Percentiles rank a stretch among this genome's conserved stretches.
phyloP scores from a whole-genome alignment of 92 coral and sea anemone species.

The Virgularia gustaviana region DNA sequence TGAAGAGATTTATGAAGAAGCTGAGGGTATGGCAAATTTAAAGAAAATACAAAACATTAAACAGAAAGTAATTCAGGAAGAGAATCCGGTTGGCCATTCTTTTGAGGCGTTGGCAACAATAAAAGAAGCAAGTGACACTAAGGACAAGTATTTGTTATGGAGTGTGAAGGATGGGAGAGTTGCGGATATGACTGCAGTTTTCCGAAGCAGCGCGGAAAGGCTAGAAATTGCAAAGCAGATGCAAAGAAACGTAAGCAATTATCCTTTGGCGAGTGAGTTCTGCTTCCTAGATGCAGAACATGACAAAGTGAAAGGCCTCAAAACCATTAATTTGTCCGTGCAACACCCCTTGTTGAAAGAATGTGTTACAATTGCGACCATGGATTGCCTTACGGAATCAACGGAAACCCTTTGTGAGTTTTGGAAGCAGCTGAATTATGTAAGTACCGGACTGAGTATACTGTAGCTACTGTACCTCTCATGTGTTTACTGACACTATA shows the following conservation, averaged over 20 bases:
- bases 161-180: constrained; percentile 54
- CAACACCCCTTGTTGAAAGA: constrained; percentile 57
- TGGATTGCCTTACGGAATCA: constrained; percentile 55
- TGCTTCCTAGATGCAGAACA: constrained; percentile 64
- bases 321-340: constrained; percentile 56
- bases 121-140: constrained; percentile 48
- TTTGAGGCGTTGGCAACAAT: constrained; percentile 66
- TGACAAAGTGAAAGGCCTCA: constrained; percentile 57
- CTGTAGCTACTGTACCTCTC: too few relatives aligned
- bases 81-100: constrained; percentile 53
- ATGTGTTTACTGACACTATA: too few relatives aligned
- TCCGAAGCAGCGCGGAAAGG: constrained; percentile 49
- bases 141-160: constrained; percentile 56
- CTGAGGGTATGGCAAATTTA: constrained; percentile 53
- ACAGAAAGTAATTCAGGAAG: constrained; percentile 47
- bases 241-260: constrained; percentile 27
- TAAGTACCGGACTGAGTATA: too few relatives aligned
- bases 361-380: constrained; percentile 52
- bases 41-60: constrained; percentile 55
- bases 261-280: constrained; percentile 42
- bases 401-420: constrained; percentile 60
- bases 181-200: constrained; percentile 48
- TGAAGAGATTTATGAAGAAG: constrained; percentile 47
- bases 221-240: constrained; percentile 48
- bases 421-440: constrained; percentile 52